Percentiles rank a stretch among this genome's conserved stretches.
Conservation (phyloP, 2,113 vertebrate genomes). For the human region DNA sequence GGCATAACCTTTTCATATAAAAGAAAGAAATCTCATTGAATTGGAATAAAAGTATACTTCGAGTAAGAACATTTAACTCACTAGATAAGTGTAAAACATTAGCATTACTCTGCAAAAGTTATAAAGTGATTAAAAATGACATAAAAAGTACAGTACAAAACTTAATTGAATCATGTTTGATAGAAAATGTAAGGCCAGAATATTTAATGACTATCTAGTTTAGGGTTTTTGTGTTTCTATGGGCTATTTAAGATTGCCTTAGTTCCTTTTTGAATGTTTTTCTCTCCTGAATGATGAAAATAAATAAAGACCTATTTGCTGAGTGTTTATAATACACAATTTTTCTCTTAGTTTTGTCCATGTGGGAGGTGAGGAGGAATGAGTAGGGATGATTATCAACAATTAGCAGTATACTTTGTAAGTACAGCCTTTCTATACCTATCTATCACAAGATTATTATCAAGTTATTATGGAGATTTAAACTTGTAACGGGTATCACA, state of each 20-base stretch:
- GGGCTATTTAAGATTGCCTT: background rate
- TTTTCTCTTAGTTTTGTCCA: background rate
- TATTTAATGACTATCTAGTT: slow-evolving; percentile 5
- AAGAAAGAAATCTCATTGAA: slow-evolving; percentile 42
- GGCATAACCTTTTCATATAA: slow-evolving; percentile 14
- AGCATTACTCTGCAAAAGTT: slow-evolving; percentile 41
- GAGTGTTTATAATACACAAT: background rate
- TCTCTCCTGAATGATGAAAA: background rate
- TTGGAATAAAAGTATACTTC: background rate
- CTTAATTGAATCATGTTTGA: background rate
- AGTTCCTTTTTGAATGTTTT: background rate
- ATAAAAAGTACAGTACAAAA: background rate
- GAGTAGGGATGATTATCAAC: background rate
- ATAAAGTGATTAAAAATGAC: slow-evolving; percentile 43
- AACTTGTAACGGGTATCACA: background rate
- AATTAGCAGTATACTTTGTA: background rate
- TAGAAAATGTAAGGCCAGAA: background rate
- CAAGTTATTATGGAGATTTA: background rate
- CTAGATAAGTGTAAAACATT: slow-evolving; percentile 54
- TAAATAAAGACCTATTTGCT: background rate
- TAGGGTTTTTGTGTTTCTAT: background rate
- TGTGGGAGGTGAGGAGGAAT: background rate
- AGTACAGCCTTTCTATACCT: background rate
- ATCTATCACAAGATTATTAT: background rate
- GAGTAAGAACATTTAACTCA: slow-evolving; percentile 24